A percentile compares a stretch with the other conserved stretches of the same genome.
Evolutionary conservation across 1,140 invertebrate species (phyloP).

Genomic region (Drosophila parabipectinata): DNA sequence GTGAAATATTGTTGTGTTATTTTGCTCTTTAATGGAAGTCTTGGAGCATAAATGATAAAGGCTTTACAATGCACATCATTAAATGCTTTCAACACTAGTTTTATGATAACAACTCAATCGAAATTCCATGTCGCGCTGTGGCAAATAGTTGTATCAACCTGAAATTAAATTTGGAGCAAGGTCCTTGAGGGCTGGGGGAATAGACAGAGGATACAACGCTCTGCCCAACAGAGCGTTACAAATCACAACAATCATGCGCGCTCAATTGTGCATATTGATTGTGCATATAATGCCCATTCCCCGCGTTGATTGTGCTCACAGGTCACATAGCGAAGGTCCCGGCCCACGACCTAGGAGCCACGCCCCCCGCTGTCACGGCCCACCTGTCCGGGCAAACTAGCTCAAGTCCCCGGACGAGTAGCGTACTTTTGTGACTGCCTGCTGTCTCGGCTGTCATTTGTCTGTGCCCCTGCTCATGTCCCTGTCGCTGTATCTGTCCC

Average conservation of each 20-base stretch:
- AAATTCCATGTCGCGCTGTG: not conserved
- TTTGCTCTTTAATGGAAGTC: not conserved
- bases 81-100: not conserved
- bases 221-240: conserved; percentile 31
- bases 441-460: conserved; percentile 70
- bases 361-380: conserved; percentile 4
- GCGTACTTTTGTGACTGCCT: conserved; percentile 38
- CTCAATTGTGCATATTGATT: conserved; percentile 81
- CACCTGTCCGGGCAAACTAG: conserved; percentile 23
- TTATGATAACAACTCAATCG: not conserved
- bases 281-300: conserved; percentile 58
- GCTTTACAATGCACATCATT: not conserved
- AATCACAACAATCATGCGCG: conserved; percentile 76
- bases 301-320: conserved; percentile 69
- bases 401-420: conserved; percentile 46
- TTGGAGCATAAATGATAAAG: not conserved
- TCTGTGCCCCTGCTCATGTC: conserved; percentile 55
- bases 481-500: conserved; percentile 12
- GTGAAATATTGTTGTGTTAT: conserved; percentile 22
- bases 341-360: conserved; percentile 13
- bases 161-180: not conserved
- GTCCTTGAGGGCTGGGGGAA: not conserved
- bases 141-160: not conserved
- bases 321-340: conserved; percentile 65
- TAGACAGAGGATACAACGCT: not conserved